Evolutionary conservation across 1,140 invertebrate genomes (phyloP).

Genomic region (Drosophila quadrilineata): DNA sequence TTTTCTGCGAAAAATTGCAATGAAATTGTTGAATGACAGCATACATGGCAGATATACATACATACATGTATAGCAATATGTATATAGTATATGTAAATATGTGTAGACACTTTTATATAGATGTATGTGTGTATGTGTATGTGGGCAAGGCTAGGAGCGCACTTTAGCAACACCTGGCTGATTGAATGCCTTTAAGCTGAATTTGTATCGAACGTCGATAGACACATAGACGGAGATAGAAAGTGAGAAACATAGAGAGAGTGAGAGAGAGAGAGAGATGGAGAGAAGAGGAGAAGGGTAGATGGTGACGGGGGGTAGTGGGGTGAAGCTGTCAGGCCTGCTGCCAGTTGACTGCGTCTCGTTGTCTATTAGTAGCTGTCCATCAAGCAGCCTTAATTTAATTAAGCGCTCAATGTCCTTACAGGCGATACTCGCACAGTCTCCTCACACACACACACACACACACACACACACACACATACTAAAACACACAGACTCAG

Average conservation of each 20-base stretch:
- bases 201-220: too few relatives aligned
- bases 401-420: slow-evolving; percentile 78
- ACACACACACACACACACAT: slow-evolving; percentile 20
- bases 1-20: slow-evolving; percentile 39
- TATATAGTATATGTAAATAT: slow-evolving; percentile 3
- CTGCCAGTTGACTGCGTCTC: slow-evolving; percentile 27
- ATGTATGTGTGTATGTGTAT: background rate
- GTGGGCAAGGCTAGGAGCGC: slow-evolving; percentile 27
- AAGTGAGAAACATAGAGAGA: too few relatives aligned
- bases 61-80: slow-evolving; percentile 26
- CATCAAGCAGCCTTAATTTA: slow-evolving; percentile 76
- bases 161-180: slow-evolving; percentile 70
- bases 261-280: too few relatives aligned
- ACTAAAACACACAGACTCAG: too few relatives aligned
- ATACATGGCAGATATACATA: slow-evolving; percentile 1
- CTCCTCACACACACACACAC: slow-evolving; percentile 30
- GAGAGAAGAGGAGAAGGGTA: background rate
- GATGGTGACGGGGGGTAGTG: background rate
- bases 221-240: too few relatives aligned
- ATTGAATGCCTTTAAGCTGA: slow-evolving; percentile 20
- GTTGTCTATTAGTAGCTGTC: slow-evolving; percentile 74
- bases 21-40: slow-evolving; percentile 60
- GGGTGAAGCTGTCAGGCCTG: slow-evolving; percentile 14
- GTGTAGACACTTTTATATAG: too few relatives aligned
- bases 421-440: too few relatives aligned